Conservation (phyloP, 92 coral and sea anemone species). For the Isaurus tuberculatus region DNA sequence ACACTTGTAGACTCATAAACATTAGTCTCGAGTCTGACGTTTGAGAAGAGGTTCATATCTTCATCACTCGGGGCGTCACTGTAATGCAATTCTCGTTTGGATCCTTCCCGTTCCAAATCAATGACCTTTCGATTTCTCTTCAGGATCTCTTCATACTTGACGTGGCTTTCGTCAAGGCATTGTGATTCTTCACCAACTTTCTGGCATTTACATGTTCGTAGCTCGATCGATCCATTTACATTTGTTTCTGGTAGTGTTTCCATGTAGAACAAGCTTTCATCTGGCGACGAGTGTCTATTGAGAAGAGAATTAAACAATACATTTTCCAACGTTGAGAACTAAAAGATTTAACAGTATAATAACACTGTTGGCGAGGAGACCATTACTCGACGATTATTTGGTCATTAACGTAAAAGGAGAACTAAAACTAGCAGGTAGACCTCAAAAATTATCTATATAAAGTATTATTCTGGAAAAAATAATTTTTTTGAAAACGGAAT, state of each 20-base stretch:
- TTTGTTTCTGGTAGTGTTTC: conserved; percentile 18
- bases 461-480: too few relatives aligned
- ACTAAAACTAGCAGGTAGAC: too few relatives aligned
- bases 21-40: background rate
- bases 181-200: conserved; percentile 1
- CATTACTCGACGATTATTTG: too few relatives aligned
- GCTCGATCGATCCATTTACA: background rate
- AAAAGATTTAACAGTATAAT: too few relatives aligned
- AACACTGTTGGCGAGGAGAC: too few relatives aligned
- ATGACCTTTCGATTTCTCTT: conserved; percentile 10
- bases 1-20: background rate
- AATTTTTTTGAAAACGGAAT: too few relatives aligned
- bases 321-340: too few relatives aligned
- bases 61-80: conserved; percentile 20
- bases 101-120: background rate
- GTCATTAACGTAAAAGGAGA: too few relatives aligned
- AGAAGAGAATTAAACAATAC: too few relatives aligned
- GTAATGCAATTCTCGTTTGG: conserved; percentile 5
- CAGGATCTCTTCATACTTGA: background rate
- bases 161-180: conserved; percentile 15
- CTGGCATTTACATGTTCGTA: conserved; percentile 33
- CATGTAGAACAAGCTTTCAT: conserved; percentile 14
- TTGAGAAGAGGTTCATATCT: conserved; percentile 5
- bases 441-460: too few relatives aligned
- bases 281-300: conserved; percentile 22